A percentile compares a stretch with the other conserved stretches of the same genome.
phyloP scores from a whole-genome alignment of 1,140 invertebrate genomes.

The Zaprionus africanus region DNA sequence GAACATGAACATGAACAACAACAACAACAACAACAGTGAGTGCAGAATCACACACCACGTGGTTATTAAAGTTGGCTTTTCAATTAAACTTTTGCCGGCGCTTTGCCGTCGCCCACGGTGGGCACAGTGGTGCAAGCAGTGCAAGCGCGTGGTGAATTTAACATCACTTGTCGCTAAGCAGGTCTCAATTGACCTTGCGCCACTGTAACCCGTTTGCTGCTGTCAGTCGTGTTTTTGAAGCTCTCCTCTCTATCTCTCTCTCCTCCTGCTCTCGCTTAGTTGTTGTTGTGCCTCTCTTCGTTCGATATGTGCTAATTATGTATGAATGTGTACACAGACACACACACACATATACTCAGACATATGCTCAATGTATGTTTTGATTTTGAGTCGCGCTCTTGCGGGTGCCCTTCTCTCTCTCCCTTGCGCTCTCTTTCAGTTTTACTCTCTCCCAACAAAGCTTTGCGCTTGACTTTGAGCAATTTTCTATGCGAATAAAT shows the following conservation, averaged over 20 bases:
- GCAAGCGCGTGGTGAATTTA: neutral
- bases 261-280: constrained; percentile 8
- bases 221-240: constrained; percentile 30
- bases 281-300: constrained; percentile 24
- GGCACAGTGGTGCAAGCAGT: constrained; percentile 33
- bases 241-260: constrained; percentile 2
- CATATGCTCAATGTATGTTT: constrained; percentile 21
- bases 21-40: constrained; percentile 41
- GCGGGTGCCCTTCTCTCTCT: neutral
- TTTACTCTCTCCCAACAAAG: neutral
- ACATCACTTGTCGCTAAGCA: neutral
- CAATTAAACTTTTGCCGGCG: constrained; percentile 67
- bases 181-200: constrained; percentile 3
- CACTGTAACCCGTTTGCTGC: constrained; percentile 41
- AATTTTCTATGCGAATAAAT: constrained; percentile 24
- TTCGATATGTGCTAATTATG: constrained; percentile 42
- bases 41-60: constrained; percentile 64
- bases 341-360: neutral
- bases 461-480: constrained; percentile 47
- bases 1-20: neutral
- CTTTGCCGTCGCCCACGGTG: constrained; percentile 23
- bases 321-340: constrained; percentile 12
- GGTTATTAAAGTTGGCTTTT: constrained; percentile 70
- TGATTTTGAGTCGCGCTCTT: constrained; percentile 23
- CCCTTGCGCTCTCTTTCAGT: neutral